Conservation (phyloP, 1,140 invertebrate genomes). For the Caenorhabditis tropicalis region DNA sequence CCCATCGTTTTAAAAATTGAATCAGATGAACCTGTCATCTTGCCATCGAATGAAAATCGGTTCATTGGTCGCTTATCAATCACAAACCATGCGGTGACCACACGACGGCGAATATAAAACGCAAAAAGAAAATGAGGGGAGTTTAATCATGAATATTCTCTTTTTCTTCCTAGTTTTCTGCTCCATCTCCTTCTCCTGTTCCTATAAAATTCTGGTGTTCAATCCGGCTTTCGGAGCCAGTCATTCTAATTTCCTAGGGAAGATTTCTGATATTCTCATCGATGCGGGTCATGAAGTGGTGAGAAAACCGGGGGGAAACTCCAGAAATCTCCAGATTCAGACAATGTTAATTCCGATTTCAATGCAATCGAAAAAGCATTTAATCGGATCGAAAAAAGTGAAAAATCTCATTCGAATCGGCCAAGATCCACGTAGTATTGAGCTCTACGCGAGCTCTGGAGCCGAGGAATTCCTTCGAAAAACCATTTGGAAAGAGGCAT, state of each 20-base stretch:
- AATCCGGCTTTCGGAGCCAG: neutral
- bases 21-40: neutral
- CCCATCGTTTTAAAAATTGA: too few relatives aligned
- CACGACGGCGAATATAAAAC: neutral
- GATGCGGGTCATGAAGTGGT: neutral
- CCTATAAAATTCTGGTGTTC: neutral
- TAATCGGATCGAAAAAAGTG: neutral
- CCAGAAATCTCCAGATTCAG: neutral
- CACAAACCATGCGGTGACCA: constrained; percentile 5
- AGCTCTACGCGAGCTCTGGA: neutral
- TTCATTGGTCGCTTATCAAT: neutral
- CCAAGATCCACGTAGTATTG: neutral
- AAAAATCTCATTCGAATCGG: neutral
- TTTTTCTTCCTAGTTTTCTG: too few relatives aligned
- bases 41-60: neutral
- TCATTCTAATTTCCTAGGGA: neutral
- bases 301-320: neutral
- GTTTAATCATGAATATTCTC: too few relatives aligned
- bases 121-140: neutral
- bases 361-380: neutral
- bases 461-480: neutral
- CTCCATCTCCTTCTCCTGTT: too few relatives aligned
- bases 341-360: neutral
- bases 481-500: neutral
- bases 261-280: neutral